A percentile compares a stretch with the other conserved stretches of the same genome.
Evolutionary conservation across 1,140 invertebrate species (phyloP).

Genomic region (Caenorhabditis briggsae): DNA sequence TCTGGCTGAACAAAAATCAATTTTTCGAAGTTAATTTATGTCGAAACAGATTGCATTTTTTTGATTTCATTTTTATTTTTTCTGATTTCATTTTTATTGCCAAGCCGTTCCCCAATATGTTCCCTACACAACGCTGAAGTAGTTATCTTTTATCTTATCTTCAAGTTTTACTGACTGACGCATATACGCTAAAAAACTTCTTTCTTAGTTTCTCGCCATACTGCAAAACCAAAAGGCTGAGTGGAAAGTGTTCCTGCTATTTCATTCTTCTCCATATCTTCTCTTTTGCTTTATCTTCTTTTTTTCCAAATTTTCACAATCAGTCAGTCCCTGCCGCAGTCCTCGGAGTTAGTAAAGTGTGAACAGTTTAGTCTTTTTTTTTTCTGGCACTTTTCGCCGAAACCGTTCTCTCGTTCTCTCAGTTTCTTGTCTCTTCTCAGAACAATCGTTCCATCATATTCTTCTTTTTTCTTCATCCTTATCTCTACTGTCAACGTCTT

Average conservation of each 20-base stretch:
- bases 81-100: no score
- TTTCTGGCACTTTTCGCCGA: slow-evolving; percentile 17
- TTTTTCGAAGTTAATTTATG: no score
- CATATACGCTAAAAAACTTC: slow-evolving; percentile 39
- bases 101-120: no score
- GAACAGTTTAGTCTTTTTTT: slow-evolving; percentile 1
- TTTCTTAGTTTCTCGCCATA: not conserved
- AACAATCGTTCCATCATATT: not conserved
- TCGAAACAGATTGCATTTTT: no score
- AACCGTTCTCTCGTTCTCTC: not conserved
- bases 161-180: slow-evolving; percentile 49
- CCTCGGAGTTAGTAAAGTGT: slow-evolving; percentile 45
- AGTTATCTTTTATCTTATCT: slow-evolving; percentile 35
- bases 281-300: slow-evolving; percentile 24
- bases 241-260: slow-evolving; percentile 45
- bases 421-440: not conserved
- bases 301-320: not conserved
- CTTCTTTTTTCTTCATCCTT: not conserved
- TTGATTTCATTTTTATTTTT: not conserved
- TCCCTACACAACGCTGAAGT: not conserved
- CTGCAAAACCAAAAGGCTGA: slow-evolving; percentile 26
- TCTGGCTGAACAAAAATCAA: no score
- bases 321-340: not conserved
- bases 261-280: slow-evolving; percentile 25
- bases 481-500: not conserved